Base-by-base conservation (phyloP, 2,113 vertebrate species). In the Labeo catla region DNA sequence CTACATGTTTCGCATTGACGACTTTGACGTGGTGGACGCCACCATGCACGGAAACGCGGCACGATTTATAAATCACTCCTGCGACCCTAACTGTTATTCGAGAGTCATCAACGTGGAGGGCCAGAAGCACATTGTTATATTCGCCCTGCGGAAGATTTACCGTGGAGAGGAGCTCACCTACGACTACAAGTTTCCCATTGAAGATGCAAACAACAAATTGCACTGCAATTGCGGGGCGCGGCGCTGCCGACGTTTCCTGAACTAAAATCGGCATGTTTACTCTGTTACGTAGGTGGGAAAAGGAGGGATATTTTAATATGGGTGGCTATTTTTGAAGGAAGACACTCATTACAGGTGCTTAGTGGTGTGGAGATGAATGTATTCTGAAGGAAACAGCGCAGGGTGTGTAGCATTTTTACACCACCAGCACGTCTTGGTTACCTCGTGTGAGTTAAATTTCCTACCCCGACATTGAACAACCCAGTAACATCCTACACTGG, bases 1-100 rank as follows among this genome's bases (percentile, higher is more conserved):
- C 90, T 98, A 98, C 95, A 98, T 98, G 97, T 98, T 98, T 92
- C 96, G 97, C 85, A 98, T 98, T 54, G 97, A 98, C 1, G 97
- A 98, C 91, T 97, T 97, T 0, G 97, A 98, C 0, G 97, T 98
- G 87, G 97, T 98, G 88, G 97, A 98, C 0, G 97, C 97, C 21
- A 98, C 97, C 0, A 97, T 97, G 96, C 96, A 97, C 19, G 97
- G 97, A 65, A 98, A 98, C 0, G 97, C 96, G 0, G 97, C 97
- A 0, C 96, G 97, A 6, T 98, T 98, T 93, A 98, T 98, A 93
- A 98, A 98, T 94, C 97, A 98, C 94, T 97, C 96, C 0, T 98
- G 97, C 19, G 97, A 98, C 92, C 97, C 97, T 13, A 98, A 98
- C 94, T 98, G 97, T 93, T 97, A 97, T 93, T 98, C 97, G 0